Percentiles rank a stretch among this genome's conserved stretches.
Conservation (phyloP, 2,113 vertebrate genomes). For the Melanerpes formicivorus region DNA sequence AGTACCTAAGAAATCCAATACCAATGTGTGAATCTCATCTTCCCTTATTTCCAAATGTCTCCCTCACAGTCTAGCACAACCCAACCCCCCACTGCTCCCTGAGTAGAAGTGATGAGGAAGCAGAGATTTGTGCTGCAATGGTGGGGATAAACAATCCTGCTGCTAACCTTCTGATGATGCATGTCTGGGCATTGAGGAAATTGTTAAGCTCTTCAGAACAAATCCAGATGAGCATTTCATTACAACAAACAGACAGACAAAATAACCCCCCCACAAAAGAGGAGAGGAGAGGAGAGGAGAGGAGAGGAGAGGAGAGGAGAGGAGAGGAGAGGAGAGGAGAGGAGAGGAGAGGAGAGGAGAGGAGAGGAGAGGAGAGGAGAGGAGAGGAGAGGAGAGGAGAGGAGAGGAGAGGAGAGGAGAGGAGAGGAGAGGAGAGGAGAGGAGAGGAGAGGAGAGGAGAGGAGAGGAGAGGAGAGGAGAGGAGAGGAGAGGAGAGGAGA, state of each 20-base stretch:
- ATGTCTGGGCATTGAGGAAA: neutral
- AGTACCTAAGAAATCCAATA: constrained; percentile 14
- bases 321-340: too few relatives aligned
- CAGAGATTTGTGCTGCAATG: neutral
- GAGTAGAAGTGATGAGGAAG: neutral
- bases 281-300: fast-evolving
- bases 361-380: neutral
- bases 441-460: too few relatives aligned
- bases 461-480: too few relatives aligned
- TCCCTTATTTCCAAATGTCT: neutral
- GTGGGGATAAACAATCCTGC: neutral
- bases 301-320: fast-evolving
- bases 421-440: too few relatives aligned
- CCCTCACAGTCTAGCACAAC: neutral
- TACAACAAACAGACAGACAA: neutral
- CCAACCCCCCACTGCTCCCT: neutral
- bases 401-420: too few relatives aligned
- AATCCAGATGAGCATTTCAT: neutral
- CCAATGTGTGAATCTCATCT: constrained; percentile 16
- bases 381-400: too few relatives aligned
- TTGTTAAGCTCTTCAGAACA: neutral
- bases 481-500: fast-evolving
- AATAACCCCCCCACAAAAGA: too few relatives aligned
- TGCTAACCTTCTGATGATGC: neutral
- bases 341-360: neutral